Base-by-base conservation (phyloP, 1,140 invertebrate species). In the Bombus pascuorum region DNA sequence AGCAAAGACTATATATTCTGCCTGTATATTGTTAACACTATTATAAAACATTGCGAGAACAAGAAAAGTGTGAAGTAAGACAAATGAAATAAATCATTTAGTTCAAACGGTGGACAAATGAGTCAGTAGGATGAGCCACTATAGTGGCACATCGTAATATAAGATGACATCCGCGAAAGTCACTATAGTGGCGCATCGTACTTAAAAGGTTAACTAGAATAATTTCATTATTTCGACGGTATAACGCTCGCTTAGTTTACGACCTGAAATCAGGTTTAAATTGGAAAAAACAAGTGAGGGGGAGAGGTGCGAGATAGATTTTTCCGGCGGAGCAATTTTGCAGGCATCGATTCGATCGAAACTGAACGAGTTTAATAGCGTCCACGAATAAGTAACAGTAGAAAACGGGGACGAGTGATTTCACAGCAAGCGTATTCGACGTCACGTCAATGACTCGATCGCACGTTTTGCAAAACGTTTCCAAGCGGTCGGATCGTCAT, bases 401-500 rank as follows among this genome's bases (percentile, higher is more conserved):
- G 12, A 47, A 71, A 80, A 53, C 15, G 44, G 39, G 68, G 37
- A 62, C 68, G 37, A 59, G 28, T 42, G 53, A 81, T 81, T 62
- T 71, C 32, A 28, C 70, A 62, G 37, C 42, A 47, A 28, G 25
- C 37, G n/a, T 57, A 42, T 72, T 81, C 79, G 68, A 70, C 47
- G 65, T 34, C 32, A 25, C 47, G 65, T 34, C 32, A 42, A 75
- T 74, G n/a, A 66, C 42, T 66, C 57, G 79, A 57, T 81, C 66
- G 78, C 25, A 39, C n/a, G 62, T 62, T 32, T 12, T 12, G 57
- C 37, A 32, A 47, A 47, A 44, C 65, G 62, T 39, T 79, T 79
- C 42, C 77, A 68, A 28, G 77, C 65, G 77, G 25, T 66, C 42
- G 37, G 37, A 22, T 47, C 75, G 75, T 79, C 68, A 53, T 71